These are phyloP conservation scores for Unio delphinus DNA, from an alignment of 2,888 invertebrate species.

Conservation along the genomic window DNA sequence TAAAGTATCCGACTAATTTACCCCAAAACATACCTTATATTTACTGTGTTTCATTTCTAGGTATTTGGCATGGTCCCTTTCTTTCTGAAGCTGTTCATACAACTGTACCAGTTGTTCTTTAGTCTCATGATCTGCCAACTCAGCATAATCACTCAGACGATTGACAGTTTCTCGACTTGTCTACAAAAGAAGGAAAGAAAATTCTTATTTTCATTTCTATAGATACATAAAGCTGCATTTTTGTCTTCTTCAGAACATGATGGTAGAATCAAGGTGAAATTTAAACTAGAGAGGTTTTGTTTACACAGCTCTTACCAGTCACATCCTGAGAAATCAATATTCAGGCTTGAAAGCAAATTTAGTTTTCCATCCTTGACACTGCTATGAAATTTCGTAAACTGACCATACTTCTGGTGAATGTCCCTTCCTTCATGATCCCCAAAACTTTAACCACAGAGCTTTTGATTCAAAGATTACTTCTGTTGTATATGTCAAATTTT, in stretches of 20 bases:
- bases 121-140: slow-evolving; percentile 56
- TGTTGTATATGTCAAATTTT: no score
- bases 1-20: neutral
- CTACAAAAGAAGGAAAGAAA: slow-evolving; percentile 35
- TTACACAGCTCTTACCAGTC: neutral
- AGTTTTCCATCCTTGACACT: no score
- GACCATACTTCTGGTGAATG: no score
- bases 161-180: slow-evolving; percentile 63
- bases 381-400: no score
- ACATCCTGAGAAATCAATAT: neutral
- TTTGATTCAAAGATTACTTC: no score
- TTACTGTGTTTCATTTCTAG: slow-evolving; percentile 47
- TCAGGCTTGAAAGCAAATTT: no score
- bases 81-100: slow-evolving; percentile 47
- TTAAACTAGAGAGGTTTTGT: neutral
- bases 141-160: slow-evolving; percentile 61
- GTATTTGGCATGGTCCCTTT: slow-evolving; percentile 51
- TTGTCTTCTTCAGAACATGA: neutral
- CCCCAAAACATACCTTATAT: slow-evolving; percentile 32
- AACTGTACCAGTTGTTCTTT: slow-evolving; percentile 52
- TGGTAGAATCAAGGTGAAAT: neutral
- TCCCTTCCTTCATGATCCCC: no score
- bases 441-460: no score
- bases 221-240: neutral
- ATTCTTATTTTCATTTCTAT: neutral